Conservation (phyloP, 2,797 vertebrate species). For the Eulemur rubriventer region DNA sequence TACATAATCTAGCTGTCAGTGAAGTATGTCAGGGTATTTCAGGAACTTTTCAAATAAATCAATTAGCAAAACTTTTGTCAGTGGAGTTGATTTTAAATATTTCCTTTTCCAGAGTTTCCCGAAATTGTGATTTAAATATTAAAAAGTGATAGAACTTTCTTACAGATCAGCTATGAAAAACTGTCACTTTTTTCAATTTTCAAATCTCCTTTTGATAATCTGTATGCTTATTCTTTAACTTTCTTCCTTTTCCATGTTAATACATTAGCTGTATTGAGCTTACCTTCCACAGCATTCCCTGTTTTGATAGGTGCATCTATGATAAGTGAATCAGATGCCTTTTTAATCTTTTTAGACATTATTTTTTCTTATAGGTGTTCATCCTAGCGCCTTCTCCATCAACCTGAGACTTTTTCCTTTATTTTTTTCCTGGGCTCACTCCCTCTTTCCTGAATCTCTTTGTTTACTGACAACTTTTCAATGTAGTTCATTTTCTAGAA, state of each 20-base stretch:
- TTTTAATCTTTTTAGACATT: neutral
- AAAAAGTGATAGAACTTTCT: neutral
- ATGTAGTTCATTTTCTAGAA: conserved; percentile 3
- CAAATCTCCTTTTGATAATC: neutral
- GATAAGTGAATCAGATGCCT: neutral
- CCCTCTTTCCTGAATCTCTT: neutral
- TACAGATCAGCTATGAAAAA: neutral
- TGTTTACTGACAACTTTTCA: neutral
- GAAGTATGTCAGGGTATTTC: neutral
- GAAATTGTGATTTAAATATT: conserved; percentile 8
- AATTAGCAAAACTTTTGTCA: neutral
- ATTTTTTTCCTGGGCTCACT: neutral
- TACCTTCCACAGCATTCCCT: neutral
- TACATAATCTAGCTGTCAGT: conserved; percentile 10
- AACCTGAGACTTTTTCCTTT: neutral
- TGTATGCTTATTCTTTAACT: neutral
- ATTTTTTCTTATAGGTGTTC: neutral
- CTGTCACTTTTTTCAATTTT: neutral
- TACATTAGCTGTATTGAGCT: neutral
- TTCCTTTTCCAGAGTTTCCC: neutral
- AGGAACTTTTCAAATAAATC: conserved; percentile 34
- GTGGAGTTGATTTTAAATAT: conserved; percentile 26
- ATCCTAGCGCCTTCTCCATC: neutral
- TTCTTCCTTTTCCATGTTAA: neutral
- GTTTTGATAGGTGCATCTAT: neutral